Evolutionary conservation across 2,888 invertebrate genomes (phyloP).

Genomic region (Galeopsomyia nigrocyanea): DNA sequence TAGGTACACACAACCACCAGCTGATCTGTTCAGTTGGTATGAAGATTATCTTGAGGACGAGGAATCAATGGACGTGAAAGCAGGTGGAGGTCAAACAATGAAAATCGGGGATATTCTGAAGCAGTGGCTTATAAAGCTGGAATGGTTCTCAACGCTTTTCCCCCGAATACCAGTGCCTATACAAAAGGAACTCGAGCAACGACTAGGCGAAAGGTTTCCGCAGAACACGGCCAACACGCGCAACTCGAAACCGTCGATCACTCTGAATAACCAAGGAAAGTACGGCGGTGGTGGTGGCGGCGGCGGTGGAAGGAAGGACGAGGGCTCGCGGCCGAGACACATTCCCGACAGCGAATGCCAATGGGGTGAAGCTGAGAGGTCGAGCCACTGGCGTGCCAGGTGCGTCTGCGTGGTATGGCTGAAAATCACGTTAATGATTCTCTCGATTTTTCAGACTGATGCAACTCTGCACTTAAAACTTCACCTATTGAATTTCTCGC

Average conservation of each 20-base stretch:
- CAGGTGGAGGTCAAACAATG: slow-evolving; percentile 95
- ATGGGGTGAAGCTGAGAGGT: slow-evolving; percentile 68
- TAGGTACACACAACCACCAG: slow-evolving; percentile 97
- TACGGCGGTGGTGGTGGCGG: slow-evolving; percentile 60
- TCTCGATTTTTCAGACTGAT: slow-evolving; percentile 33
- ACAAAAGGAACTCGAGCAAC: slow-evolving; percentile 90
- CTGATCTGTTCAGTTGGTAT: slow-evolving; percentile 97
- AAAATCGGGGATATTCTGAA: slow-evolving; percentile 93
- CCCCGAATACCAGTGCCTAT: slow-evolving; percentile 99
- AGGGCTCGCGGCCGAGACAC: slow-evolving; percentile 63
- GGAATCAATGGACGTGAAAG: slow-evolving; percentile 97
- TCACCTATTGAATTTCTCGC: too few species aligned
- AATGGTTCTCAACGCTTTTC: slow-evolving; percentile 99
- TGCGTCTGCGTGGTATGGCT: slow-evolving; percentile 68
- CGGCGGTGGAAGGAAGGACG: slow-evolving; percentile 61
- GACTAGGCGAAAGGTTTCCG: slow-evolving; percentile 75
- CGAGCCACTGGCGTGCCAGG: slow-evolving; percentile 68
- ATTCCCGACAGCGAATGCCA: slow-evolving; percentile 67
- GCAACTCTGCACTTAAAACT: too few species aligned
- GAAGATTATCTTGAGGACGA: slow-evolving; percentile 96
- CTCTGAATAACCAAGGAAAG: slow-evolving; percentile 65
- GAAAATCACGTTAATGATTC: slow-evolving; percentile 63
- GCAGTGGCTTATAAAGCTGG: slow-evolving; percentile 94
- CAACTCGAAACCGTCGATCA: slow-evolving; percentile 66
- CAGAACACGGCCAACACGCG: slow-evolving; percentile 69